Conservation (phyloP, 2,797 vertebrate species). For the Manis javanica region DNA sequence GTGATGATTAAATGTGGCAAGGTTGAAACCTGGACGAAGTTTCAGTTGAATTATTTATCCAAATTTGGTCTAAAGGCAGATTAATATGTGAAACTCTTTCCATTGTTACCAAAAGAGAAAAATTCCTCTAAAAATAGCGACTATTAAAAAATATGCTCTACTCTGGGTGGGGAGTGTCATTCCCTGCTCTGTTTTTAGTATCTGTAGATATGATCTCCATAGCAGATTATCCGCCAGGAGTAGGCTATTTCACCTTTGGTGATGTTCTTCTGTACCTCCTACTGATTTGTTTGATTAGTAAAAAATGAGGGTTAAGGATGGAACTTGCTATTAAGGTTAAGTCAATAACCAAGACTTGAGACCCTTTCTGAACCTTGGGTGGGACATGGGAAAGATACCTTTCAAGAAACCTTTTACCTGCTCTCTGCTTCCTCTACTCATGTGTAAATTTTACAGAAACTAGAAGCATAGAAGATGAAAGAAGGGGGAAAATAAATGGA, state of each 20-base stretch:
- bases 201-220: neutral
- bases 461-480: neutral
- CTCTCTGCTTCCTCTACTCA: neutral
- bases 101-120: neutral
- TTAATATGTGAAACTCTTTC: slow-evolving; percentile 33
- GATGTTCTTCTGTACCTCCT: neutral
- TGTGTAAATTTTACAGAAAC: neutral
- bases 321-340: neutral
- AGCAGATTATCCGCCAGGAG: neutral
- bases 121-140: neutral
- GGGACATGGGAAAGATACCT: neutral
- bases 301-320: neutral
- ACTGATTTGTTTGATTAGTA: neutral
- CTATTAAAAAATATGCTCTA: neutral
- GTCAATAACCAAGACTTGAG: neutral
- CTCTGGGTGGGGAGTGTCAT: neutral
- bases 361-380: neutral
- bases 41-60: slow-evolving; percentile 38
- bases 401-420: neutral
- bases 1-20: slow-evolving; percentile 5
- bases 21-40: slow-evolving; percentile 7
- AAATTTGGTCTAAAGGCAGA: slow-evolving; percentile 30
- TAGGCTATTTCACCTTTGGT: neutral
- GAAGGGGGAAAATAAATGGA: neutral
- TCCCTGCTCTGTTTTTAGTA: slow-evolving; percentile 26